Evolutionary conservation across 2,113 vertebrate genomes (phyloP).

Genomic region (Bothrops jararaca): DNA sequence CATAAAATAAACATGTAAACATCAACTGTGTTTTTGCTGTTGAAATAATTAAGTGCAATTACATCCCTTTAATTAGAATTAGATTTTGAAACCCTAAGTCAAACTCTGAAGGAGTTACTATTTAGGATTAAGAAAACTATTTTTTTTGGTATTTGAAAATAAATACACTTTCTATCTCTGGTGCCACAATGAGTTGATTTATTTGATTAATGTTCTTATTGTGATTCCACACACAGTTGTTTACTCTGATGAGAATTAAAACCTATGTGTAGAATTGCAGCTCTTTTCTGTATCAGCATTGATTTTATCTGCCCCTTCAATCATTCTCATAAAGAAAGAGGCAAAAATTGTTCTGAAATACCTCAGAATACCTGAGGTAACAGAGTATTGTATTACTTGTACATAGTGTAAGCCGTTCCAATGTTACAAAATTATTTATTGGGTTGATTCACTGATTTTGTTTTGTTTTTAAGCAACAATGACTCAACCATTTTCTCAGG

Average conservation of each 20-base stretch:
- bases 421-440: not conserved
- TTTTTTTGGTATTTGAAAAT: not conserved
- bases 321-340: not conserved
- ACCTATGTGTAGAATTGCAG: not conserved
- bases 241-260: not conserved
- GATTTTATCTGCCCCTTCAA: not conserved
- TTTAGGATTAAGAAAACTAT: not conserved
- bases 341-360: not conserved
- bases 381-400: not conserved
- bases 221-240: not conserved
- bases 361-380: not conserved
- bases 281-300: not conserved
- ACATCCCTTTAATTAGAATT: not conserved
- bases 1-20: not conserved
- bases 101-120: not conserved
- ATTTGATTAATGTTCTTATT: not conserved
- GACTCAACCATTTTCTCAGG: not conserved
- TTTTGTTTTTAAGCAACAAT: not conserved
- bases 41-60: not conserved
- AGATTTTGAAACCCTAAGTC: not conserved
- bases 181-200: not conserved
- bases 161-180: not conserved
- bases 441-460: not conserved
- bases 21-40: not conserved
- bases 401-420: not conserved